Evolutionary conservation across 1,140 invertebrate genomes (phyloP), one percentile per base, ranked within the genome.

Genomic region (Bombus confusus): DNA sequence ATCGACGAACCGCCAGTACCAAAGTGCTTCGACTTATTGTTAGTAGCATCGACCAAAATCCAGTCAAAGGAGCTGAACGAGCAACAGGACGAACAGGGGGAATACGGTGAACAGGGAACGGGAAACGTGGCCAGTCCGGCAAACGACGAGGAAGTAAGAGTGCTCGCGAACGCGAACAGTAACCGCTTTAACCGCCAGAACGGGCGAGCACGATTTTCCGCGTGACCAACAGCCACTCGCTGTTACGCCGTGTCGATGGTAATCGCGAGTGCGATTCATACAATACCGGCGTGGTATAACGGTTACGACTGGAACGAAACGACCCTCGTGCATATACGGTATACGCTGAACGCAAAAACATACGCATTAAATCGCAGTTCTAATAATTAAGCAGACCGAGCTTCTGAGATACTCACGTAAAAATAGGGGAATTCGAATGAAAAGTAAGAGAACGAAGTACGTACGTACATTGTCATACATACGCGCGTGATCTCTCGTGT

Each of bases 201-300:
- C 78, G 80, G 68, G 79, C 83, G 52, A 34, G 76, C 68, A 80
- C 86, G 78, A 81, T 87, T 82, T 90, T 92, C 89, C 91, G 92
- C 92, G 91, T 93, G 92, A 93, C 92, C 91, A 92, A 92, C 80
- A 88, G 89, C 89, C 90, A 87, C 89, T 80, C 43, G 80, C 37
- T 87, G 84, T 64, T 74, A 80, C 73, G 75, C 66, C 86, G 62
- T 69, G 62, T 81, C 82, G 86, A 76, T 57, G 75, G 66, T 78
- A 79, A 72, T 82, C 87, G 80, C 62, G 57, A 64, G 76, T 80
- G 78, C 64, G 78, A 86, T 82, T 80, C 76, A 12, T 59, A 69
- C 43, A 31, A 43, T 66, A 68, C 62, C 83, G 79, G 69, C 74
- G 62, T 79, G 64, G n/a, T 25, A n/a, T 62, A 82, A 86, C 76